Percentiles rank a stretch among this genome's conserved stretches.
phyloP scores from a whole-genome alignment of 2,888 invertebrate genomes.

The Trichopria drosophilae region DNA sequence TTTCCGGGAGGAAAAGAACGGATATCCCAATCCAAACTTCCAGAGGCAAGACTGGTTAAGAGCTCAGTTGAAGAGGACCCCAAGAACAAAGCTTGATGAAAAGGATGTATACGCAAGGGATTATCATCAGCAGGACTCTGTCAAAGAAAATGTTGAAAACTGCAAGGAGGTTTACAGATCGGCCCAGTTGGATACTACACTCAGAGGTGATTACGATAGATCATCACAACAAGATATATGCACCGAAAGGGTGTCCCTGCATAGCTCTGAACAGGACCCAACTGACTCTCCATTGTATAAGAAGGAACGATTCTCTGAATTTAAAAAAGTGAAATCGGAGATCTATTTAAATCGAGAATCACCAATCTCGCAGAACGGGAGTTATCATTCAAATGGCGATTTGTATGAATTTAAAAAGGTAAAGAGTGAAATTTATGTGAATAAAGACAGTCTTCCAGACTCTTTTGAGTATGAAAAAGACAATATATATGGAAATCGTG shows the following conservation, averaged over 20 bases:
- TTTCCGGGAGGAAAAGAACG: constrained; percentile 43
- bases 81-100: constrained; percentile 53
- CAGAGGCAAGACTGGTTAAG: constrained; percentile 62
- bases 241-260: constrained; percentile 47
- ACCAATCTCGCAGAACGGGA: constrained; percentile 52
- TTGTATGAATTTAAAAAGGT: constrained; percentile 52
- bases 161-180: constrained; percentile 49
- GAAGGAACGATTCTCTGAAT: constrained; percentile 52
- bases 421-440: constrained; percentile 49
- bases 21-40: constrained; percentile 56
- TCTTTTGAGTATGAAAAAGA: constrained; percentile 44
- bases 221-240: constrained; percentile 48
- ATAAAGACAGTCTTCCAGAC: constrained; percentile 41
- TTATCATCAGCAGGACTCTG: constrained; percentile 47
- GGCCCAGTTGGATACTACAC: constrained; percentile 37
- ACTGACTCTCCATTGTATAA: constrained; percentile 47
- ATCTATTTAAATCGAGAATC: constrained; percentile 51
- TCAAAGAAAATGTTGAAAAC: constrained; percentile 53
- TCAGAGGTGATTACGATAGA: constrained; percentile 44
- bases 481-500: constrained; percentile 51
- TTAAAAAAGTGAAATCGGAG: constrained; percentile 52
- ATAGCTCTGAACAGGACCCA: constrained; percentile 47
- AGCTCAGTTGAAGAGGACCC: constrained; percentile 54
- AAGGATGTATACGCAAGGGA: constrained; percentile 49
- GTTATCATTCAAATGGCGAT: constrained; percentile 45